Evolutionary conservation across 2,888 invertebrate genomes (phyloP).

Genomic region (Stictocephala bisonia): DNA sequence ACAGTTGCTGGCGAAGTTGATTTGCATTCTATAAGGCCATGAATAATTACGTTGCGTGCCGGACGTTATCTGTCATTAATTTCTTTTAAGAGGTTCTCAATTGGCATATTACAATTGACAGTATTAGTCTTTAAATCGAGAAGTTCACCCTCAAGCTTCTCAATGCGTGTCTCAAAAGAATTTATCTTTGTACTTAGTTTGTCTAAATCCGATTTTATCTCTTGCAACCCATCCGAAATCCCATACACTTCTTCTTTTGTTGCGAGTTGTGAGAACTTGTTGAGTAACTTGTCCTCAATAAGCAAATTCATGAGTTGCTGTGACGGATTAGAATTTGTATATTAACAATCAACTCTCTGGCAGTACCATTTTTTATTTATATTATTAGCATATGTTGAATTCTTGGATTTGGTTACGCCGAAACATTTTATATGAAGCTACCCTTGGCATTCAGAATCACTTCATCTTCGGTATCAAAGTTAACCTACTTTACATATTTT

Average conservation of each 20-base stretch:
- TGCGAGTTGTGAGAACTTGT: no score
- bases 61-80: not conserved
- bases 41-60: no score
- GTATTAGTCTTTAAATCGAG: not conserved
- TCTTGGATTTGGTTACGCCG: no score
- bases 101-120: not conserved
- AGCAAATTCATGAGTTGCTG: not conserved
- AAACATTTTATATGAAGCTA: not conserved
- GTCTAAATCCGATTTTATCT: not conserved
- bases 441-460: no score
- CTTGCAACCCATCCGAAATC: not conserved
- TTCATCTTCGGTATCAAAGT: no score
- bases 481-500: no score
- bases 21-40: not conserved
- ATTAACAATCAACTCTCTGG: not conserved
- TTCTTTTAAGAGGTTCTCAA: not conserved
- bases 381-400: slow-evolving; percentile 5
- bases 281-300: slow-evolving; percentile 4
- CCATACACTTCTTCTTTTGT: not conserved
- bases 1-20: not conserved
- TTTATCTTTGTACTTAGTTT: not conserved
- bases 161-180: no score
- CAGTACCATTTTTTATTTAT: slow-evolving; percentile 5
- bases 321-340: not conserved
- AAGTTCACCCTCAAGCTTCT: slow-evolving; percentile 4